phyloP scores from a whole-genome alignment of 2,888 invertebrate species.

The Lycophotia porphyrea region DNA sequence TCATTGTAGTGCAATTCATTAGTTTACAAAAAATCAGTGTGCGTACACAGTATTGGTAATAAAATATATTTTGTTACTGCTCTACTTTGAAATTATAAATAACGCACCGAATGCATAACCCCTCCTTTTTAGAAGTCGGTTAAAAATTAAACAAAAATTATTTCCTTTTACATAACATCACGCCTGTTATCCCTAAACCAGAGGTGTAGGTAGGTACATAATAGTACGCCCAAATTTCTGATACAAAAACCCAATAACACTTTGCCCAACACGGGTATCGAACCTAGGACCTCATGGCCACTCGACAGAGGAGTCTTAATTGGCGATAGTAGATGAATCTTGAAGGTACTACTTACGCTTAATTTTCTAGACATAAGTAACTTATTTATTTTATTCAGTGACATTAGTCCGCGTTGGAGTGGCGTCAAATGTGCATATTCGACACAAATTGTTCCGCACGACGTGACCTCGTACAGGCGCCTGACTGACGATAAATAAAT shows the following conservation, averaged over 20 bases:
- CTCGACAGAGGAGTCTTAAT: neutral
- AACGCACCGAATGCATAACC: neutral
- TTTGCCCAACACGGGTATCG: neutral
- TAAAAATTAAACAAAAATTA: neutral
- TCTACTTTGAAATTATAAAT: neutral
- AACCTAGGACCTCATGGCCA: neutral
- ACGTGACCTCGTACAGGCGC: slow-evolving; percentile 80
- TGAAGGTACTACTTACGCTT: neutral
- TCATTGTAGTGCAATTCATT: neutral
- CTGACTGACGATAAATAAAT: slow-evolving; percentile 77
- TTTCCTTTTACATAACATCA: neutral
- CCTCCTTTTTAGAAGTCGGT: neutral
- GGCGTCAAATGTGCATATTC: slow-evolving; percentile 67
- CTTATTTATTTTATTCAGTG: slow-evolving; percentile 48
- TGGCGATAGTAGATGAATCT: neutral
- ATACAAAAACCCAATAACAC: neutral
- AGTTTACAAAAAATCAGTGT: neutral
- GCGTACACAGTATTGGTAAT: neutral
- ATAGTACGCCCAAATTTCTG: neutral
- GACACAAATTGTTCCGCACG: slow-evolving; percentile 71
- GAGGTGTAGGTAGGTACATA: too few species aligned
- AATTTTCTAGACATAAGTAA: slow-evolving; percentile 29
- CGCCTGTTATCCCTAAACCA: neutral
- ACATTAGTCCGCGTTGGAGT: slow-evolving; percentile 44
- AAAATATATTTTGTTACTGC: neutral